phyloP scores from a whole-genome alignment of 37 sponge, comb jelly and placozoan species.

The Aplysina aerophoba region DNA sequence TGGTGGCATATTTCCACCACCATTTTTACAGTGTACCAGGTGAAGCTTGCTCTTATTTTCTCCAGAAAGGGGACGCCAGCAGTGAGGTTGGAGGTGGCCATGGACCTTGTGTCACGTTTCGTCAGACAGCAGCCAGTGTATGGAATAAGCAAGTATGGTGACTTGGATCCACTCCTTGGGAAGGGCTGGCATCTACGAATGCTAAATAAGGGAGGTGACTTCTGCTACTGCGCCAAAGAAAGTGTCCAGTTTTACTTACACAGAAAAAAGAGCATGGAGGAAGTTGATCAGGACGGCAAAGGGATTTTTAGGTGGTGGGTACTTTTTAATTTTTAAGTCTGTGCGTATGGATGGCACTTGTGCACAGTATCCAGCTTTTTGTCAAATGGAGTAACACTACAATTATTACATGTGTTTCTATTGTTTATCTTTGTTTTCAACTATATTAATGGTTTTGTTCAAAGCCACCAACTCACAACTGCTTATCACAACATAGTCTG shows the following conservation, averaged over 20 bases:
- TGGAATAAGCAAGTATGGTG: background rate
- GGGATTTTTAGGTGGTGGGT: background rate
- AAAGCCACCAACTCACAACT: too few relatives aligned
- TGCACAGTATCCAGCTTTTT: background rate
- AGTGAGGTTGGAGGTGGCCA: too few relatives aligned
- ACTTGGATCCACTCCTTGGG: background rate
- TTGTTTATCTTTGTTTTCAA: too few relatives aligned
- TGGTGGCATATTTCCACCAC: too few relatives aligned
- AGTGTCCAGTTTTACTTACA: conserved; percentile 35
- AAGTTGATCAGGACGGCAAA: conserved; percentile 1
- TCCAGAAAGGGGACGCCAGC: too few relatives aligned
- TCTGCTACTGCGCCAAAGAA: background rate
- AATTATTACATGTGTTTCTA: too few relatives aligned
- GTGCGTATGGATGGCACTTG: conserved; percentile 38
- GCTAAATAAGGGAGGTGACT: background rate
- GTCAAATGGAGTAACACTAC: background rate
- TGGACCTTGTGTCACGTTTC: too few relatives aligned
- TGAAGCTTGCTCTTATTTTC: too few relatives aligned
- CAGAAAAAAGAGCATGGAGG: background rate
- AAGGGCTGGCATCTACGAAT: background rate
- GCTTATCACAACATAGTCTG: too few relatives aligned
- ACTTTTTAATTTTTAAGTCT: conserved; percentile 23
- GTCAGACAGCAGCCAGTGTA: background rate
- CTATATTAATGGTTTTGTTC: too few relatives aligned
- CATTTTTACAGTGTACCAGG: too few relatives aligned